phyloP scores from a whole-genome alignment of 1,140 invertebrate genomes.

The Spodoptera litura region DNA sequence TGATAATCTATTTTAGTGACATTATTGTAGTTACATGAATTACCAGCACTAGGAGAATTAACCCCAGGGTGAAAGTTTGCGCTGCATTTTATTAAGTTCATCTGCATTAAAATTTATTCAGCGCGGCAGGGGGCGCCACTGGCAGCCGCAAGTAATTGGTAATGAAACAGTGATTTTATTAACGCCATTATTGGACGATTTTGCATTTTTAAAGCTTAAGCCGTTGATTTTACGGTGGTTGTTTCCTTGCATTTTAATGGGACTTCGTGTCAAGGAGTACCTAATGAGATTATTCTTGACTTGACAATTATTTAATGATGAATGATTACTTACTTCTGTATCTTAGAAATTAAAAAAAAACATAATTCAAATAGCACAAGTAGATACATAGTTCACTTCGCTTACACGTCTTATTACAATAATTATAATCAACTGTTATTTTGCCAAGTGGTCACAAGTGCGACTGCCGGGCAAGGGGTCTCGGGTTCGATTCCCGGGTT shows the following conservation, averaged over 20 bases:
- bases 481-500: no score
- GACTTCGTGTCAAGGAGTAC: background rate
- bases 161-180: slow-evolving; percentile 37
- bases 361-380: no score
- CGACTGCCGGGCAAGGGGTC: no score
- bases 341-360: no score
- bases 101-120: slow-evolving; percentile 43
- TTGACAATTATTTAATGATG: no score
- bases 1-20: background rate
- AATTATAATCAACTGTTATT: no score
- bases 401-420: no score
- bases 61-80: slow-evolving; percentile 9
- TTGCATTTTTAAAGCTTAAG: slow-evolving; percentile 32
- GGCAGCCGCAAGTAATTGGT: slow-evolving; percentile 27
- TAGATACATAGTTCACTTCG: no score
- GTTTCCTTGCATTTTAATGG: background rate
- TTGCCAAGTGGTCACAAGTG: no score
- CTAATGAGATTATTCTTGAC: background rate
- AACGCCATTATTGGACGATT: slow-evolving; percentile 18
- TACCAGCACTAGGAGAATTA: slow-evolving; percentile 34
- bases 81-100: slow-evolving; percentile 41
- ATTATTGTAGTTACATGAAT: background rate
- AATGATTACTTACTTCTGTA: no score
- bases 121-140: slow-evolving; percentile 22
- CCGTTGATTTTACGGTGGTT: slow-evolving; percentile 11